phyloP scores from a whole-genome alignment of 2,888 invertebrate genomes.

The Rhagium mordax region DNA sequence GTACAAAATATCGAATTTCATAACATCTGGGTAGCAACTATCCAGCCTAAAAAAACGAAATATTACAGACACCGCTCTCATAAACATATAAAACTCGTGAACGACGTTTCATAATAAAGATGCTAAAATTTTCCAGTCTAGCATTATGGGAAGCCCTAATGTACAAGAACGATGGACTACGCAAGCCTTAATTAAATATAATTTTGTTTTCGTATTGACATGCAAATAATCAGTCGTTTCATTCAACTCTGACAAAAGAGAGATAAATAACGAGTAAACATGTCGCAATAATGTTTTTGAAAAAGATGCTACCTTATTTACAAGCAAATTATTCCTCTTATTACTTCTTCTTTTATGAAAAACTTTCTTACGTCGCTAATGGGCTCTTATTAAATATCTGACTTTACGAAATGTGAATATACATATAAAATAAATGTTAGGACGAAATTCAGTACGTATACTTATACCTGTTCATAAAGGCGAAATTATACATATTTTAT shows the following conservation, averaged over 20 bases:
- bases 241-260: conserved; percentile 23
- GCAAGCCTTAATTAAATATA: conserved; percentile 3
- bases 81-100: neutral
- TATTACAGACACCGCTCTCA: neutral
- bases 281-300: conserved; percentile 15
- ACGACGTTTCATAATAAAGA: neutral
- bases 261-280: conserved; percentile 26
- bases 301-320: conserved; percentile 12
- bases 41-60: neutral
- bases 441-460: too few species aligned
- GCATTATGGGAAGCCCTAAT: neutral
- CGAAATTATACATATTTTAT: too few species aligned
- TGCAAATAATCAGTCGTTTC: conserved; percentile 22
- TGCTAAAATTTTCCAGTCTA: neutral
- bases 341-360: neutral
- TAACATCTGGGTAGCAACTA: neutral
- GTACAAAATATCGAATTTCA: neutral
- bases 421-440: neutral
- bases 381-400: neutral
- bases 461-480: too few species aligned
- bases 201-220: conserved; percentile 18
- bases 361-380: conserved; percentile 3
- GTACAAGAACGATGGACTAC: neutral
- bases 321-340: conserved; percentile 7
- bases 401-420: neutral